Evolutionary conservation across 2,113 vertebrate species (phyloP), one percentile per base, ranked within the genome.

Genomic region (Megaceryle torquata): DNA sequence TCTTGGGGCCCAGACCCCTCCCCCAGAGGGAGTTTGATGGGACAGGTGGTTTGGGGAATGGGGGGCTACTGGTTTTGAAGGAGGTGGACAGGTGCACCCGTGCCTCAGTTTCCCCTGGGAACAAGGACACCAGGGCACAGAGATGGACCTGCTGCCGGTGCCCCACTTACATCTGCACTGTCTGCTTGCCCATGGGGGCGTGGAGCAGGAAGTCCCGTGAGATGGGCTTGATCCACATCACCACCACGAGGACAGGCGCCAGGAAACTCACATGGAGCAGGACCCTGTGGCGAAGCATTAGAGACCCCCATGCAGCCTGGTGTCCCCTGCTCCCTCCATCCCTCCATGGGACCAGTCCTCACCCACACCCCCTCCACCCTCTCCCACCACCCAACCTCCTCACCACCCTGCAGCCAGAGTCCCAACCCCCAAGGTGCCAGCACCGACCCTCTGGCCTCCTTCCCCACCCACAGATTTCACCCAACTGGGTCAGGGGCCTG

Each of bases 181-280:
- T 97, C 31, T 98, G 94, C 68, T 98, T 98, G 89, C 99, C 98
- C 96, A 98, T 71, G 2, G 99, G 99, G 0, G 98, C 98, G 3
- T 97, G 98, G 41, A 97, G 98, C 80, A 99, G 96, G 94, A 99
- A 99, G 90, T 99, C 99, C 61, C 99, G 98, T 1, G 98, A 98
- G 11, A 99, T 98, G 22, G 99, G 99, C 93, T 98, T 99, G 61
- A 99, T 97, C 99, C 99, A 99, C 74, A 99, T 82, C 90, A 99
- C 88, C 76, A 99, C 81, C 43, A 99, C 94, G 3, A 99, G 50
- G 75, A 99, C 94, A 0, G 99, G 99, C 2, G 99, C 98, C 72
- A 99, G 93, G 97, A 99, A 99, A 87, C 98, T 98, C 69, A 95
- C 33, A 31, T 99, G 99, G 51, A 99, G 98, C 63, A 99, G 96